Base-by-base conservation (phyloP, 2,113 vertebrate genomes). In the Felis chaus region DNA sequence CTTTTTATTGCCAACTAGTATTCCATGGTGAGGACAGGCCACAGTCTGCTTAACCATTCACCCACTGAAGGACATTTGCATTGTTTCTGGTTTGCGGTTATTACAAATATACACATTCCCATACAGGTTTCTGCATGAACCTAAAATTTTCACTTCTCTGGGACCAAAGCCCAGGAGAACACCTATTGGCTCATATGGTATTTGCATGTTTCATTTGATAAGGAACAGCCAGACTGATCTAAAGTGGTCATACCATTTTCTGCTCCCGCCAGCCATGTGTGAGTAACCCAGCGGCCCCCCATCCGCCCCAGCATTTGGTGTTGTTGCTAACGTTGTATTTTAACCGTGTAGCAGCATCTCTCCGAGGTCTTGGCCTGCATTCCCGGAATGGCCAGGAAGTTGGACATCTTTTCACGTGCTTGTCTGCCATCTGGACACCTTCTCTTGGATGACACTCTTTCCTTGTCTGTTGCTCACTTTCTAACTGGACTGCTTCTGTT, bases 71-170 rank as follows among this genome's bases (percentile, higher is more conserved):
- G 36, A 63, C 69, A 39, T 8, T 50, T 74, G 31, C 36, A 25
- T 19, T 53, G 45, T 81, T 78, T 53, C 63, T 2, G 10, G 15
- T 61, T 79, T 53, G 13, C 25, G 18, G 15, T 50, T 14, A 73
- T 91, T 91, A 79, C 31, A 29, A 57, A 76, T 63, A n/a, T 15
- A 84, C 83, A 66, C 79, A 84, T 61, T 45, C 89, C 21, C 0
- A 1, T 31, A 45, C 1, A 68, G 48, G 48, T 39, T 74, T 69
- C 23, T 41, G 61, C 23, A 23, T 50, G 33, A 29, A 85, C 23
- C 63, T 45, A 80, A 41, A 78, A 41, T n/a, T 29, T 78, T 79
- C 61, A 80, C 29, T 74, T 91, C 66, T 76, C n/a, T 91, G 53
- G 68, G 27, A 73, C 57, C 53, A 88, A 68, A 63, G 80, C 25